Evolutionary conservation across 2,888 invertebrate species (phyloP).

Genomic region (Pristionchus exspectatus): DNA sequence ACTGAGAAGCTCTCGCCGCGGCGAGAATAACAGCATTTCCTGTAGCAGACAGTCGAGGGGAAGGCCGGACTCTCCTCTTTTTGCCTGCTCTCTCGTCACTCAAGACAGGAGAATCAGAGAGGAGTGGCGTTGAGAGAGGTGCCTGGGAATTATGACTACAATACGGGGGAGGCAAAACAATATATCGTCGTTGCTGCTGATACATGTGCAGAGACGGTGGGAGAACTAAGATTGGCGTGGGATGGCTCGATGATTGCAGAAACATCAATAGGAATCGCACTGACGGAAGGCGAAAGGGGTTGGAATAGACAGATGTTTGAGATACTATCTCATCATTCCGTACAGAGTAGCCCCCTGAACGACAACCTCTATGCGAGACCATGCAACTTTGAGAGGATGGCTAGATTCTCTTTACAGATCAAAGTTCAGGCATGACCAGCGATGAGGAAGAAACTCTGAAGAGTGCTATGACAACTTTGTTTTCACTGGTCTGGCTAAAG

Average conservation of each 20-base stretch:
- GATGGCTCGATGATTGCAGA: background rate
- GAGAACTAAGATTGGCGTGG: background rate
- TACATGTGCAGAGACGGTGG: background rate
- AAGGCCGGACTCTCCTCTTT: background rate
- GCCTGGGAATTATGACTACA: slow-evolving; percentile 39
- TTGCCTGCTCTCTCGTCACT: background rate
- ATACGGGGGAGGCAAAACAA: background rate
- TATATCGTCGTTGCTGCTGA: background rate
- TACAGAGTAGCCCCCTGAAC: too few species aligned
- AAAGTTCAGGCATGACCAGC: too few species aligned
- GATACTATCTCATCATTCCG: too few species aligned
- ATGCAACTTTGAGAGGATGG: too few species aligned
- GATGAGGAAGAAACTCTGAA: too few species aligned
- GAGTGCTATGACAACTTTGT: too few species aligned
- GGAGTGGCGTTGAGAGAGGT: background rate
- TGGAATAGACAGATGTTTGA: too few species aligned
- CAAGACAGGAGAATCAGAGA: background rate
- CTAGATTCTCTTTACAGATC: too few species aligned
- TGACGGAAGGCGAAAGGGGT: too few species aligned
- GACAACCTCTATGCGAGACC: too few species aligned
- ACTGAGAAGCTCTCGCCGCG: background rate
- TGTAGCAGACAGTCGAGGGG: slow-evolving; percentile 2
- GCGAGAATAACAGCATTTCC: slow-evolving; percentile 38
- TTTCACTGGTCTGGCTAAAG: too few species aligned
- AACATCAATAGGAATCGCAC: too few species aligned